A percentile compares a stretch with the other conserved stretches of the same genome.
These are phyloP conservation scores for Plecturocebus donacophilus DNA, from an alignment of 2,113 vertebrate genomes.

Conservation along the genomic window DNA sequence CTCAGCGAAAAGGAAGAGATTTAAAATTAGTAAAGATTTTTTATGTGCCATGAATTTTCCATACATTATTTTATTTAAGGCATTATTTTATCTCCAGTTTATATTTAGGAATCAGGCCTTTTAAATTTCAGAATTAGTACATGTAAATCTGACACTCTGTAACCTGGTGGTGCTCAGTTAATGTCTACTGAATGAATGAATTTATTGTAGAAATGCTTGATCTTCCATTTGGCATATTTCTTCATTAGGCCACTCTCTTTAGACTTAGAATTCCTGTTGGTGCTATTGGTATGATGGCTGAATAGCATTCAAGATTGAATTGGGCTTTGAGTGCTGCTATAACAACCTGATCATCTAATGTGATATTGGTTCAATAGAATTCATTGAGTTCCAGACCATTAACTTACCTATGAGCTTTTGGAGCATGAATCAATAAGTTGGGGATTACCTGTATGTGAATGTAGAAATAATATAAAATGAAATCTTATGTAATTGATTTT, in stretches of 20 bases:
- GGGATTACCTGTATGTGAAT: not conserved
- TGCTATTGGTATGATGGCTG: not conserved
- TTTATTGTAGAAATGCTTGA: not conserved
- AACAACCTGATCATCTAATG: not conserved
- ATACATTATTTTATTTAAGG: constrained; percentile 9
- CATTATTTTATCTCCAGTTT: constrained; percentile 21
- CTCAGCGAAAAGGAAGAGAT: not conserved
- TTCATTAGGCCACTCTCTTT: not conserved
- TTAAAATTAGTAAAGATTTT: constrained; percentile 14
- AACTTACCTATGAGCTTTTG: not conserved
- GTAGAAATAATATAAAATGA: constrained; percentile 8
- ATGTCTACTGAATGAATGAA: not conserved
- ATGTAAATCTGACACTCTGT: not conserved
- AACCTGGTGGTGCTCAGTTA: not conserved
- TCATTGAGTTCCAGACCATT: not conserved
- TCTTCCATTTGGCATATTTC: not conserved
- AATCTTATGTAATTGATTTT: not conserved
- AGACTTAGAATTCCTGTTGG: not conserved
- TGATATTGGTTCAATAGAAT: not conserved
- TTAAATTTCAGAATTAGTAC: constrained; percentile 25
- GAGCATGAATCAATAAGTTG: not conserved
- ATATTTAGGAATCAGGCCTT: not conserved
- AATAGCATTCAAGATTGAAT: not conserved
- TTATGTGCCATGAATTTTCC: not conserved
- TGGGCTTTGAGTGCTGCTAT: not conserved